These are phyloP conservation scores for Sebastes fasciatus DNA, from an alignment of 2,113 vertebrate species.

Conservation along the genomic window DNA sequence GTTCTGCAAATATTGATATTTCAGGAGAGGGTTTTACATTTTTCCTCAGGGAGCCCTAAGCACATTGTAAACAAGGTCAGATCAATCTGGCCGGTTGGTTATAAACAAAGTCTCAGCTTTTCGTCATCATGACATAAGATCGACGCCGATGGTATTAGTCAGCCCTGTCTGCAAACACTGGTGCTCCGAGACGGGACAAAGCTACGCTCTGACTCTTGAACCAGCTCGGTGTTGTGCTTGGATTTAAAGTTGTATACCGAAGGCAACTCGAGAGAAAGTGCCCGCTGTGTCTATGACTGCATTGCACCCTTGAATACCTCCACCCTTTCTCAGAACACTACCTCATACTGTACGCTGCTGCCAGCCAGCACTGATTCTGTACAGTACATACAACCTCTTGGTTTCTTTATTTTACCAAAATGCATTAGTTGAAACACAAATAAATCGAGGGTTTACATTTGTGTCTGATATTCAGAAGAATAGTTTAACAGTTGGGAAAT, in stretches of 20 bases:
- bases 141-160: constrained; percentile 59
- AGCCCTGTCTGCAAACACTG: constrained; percentile 65
- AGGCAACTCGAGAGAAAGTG: constrained; percentile 65
- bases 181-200: constrained; percentile 46
- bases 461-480: neutral
- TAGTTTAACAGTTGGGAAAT: neutral
- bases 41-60: constrained; percentile 39
- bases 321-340: constrained; percentile 64
- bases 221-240: constrained; percentile 75
- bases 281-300: constrained; percentile 66
- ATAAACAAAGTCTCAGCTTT: constrained; percentile 43
- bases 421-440: neutral
- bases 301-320: constrained; percentile 60
- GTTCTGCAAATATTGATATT: constrained; percentile 67
- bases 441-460: neutral
- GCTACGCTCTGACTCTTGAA: constrained; percentile 59
- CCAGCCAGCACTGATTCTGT: constrained; percentile 49
- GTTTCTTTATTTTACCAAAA: constrained; percentile 25
- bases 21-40: constrained; percentile 34
- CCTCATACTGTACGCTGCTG: constrained; percentile 63
- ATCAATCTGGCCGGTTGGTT: constrained; percentile 34
- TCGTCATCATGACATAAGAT: constrained; percentile 64
- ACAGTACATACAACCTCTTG: constrained; percentile 13
- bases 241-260: constrained; percentile 63
- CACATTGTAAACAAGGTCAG: constrained; percentile 62